Evolutionary conservation across 2,888 invertebrate genomes (phyloP), one percentile per base, ranked within the genome.

Genomic region (Limnephilus rhombicus): DNA sequence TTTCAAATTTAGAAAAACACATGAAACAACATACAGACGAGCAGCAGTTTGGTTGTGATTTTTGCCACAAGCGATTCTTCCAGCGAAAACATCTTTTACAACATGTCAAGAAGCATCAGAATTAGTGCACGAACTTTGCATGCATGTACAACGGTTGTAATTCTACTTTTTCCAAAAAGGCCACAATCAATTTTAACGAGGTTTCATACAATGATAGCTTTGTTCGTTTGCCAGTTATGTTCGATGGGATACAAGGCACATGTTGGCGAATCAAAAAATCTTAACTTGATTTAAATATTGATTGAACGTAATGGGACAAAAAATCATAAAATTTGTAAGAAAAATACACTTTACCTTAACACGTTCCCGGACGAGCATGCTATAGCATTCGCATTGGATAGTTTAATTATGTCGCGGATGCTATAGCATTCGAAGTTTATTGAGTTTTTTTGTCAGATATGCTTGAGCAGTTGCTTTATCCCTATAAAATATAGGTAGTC

Each of bases 31-130:
- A 91, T 53, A 81, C 88, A 11, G 45, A 83, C n/a, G 91, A 91
- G 15, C 88, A 89, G 31, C 85, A 31, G 12, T 91, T 91, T 68
- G 88, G 88, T n/a, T n/a, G n/a, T n/a, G n/a, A n/a, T n/a, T n/a
- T n/a, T n/a, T n/a, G n/a, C n/a, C n/a, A n/a, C n/a, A n/a, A 89
- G 41, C 82, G 89, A n/a, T 91, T 91, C 37, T 89, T 81, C 41
- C 88, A 91, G 41, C 53, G 83, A 34, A 91, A 91, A 41, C 82
- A 91, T 68, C 89, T 91, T n/a, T 24, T 85, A 12, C 45, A 82
- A 45, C 91, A 91, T n/a, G 29, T 91, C n/a, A 88, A 91, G 41
- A 91, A 91, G 34, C 91, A 91, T 37, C 88, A 89, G 31, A 85
- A 91, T 45, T 80, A 91, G 41, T 89, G 53, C n/a, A 53, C 83